Evolutionary conservation across 1,140 invertebrate species (phyloP).

Genomic region (Drosophila repleta): DNA sequence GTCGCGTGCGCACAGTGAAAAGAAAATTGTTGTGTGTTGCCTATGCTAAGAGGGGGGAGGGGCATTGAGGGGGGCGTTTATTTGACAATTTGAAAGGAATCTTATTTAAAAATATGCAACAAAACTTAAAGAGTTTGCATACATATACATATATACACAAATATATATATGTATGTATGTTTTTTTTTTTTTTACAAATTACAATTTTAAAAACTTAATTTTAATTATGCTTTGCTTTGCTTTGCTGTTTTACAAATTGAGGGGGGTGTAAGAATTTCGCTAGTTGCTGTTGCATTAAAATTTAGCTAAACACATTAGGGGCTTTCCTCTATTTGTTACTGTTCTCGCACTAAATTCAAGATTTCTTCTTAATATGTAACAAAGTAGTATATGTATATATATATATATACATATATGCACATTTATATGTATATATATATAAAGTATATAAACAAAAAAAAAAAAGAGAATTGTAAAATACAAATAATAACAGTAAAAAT

Average conservation of each 20-base stretch:
- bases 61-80: neutral
- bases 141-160: conserved; percentile 27
- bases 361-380: conserved; percentile 34
- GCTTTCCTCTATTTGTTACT: conserved; percentile 1
- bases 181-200: conserved; percentile 21
- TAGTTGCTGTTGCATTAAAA: conserved; percentile 19
- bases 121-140: conserved; percentile 54
- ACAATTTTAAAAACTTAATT: conserved; percentile 49
- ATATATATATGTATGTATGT: conserved; percentile 3
- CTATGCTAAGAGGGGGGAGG: conserved; percentile 20
- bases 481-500: conserved; percentile 34
- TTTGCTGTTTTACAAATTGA: conserved; percentile 1
- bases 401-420: neutral
- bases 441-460: conserved; percentile 34
- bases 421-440: neutral
- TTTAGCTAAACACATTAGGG: conserved; percentile 31
- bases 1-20: conserved; percentile 22
- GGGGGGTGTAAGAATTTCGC: conserved; percentile 25
- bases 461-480: conserved; percentile 2
- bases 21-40: conserved; percentile 22
- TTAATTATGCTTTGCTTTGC: conserved; percentile 18
- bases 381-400: conserved; percentile 17
- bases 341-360: conserved; percentile 38
- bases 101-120: conserved; percentile 67
- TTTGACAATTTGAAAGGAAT: conserved; percentile 18